Evolutionary conservation across 2,888 invertebrate species (phyloP).

Genomic region (Epinotia brunnichana): DNA sequence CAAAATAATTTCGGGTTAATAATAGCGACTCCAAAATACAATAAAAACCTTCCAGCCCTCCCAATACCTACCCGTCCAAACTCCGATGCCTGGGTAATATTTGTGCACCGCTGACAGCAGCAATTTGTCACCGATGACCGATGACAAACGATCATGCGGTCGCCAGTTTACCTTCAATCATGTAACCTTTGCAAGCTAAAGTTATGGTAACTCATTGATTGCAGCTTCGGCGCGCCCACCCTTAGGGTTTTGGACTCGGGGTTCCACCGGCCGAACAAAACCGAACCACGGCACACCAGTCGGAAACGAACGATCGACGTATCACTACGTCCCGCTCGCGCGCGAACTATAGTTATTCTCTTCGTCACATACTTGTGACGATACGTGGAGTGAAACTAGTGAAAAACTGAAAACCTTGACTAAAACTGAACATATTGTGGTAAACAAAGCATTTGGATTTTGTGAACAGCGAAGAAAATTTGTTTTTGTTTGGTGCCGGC

Average conservation of each 20-base stretch:
- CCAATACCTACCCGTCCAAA: neutral
- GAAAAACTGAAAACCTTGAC: constrained; percentile 54
- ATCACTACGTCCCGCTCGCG: constrained; percentile 61
- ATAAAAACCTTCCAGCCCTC: neutral
- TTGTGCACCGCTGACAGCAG: constrained; percentile 30
- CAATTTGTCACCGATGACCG: constrained; percentile 44
- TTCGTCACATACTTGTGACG: constrained; percentile 74
- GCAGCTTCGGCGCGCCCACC: constrained; percentile 53
- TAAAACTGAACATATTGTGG: constrained; percentile 49
- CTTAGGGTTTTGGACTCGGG: constrained; percentile 45
- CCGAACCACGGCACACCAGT: constrained; percentile 53
- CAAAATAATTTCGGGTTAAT: too few species aligned
- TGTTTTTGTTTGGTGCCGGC: constrained; percentile 71
- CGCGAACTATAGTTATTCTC: constrained; percentile 67
- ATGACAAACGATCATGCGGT: constrained; percentile 45
- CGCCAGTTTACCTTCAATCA: constrained; percentile 33
- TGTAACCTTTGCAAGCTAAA: constrained; percentile 35
- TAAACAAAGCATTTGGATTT: constrained; percentile 52
- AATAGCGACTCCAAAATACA: neutral
- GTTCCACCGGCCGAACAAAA: constrained; percentile 38
- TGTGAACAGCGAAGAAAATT: constrained; percentile 56
- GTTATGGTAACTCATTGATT: constrained; percentile 46
- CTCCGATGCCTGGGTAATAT: constrained; percentile 25
- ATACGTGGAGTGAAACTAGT: constrained; percentile 74
- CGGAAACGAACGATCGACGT: constrained; percentile 58